Evolutionary conservation across 2,113 vertebrate genomes (phyloP).

Genomic region (Proterorhinus semilunaris): DNA sequence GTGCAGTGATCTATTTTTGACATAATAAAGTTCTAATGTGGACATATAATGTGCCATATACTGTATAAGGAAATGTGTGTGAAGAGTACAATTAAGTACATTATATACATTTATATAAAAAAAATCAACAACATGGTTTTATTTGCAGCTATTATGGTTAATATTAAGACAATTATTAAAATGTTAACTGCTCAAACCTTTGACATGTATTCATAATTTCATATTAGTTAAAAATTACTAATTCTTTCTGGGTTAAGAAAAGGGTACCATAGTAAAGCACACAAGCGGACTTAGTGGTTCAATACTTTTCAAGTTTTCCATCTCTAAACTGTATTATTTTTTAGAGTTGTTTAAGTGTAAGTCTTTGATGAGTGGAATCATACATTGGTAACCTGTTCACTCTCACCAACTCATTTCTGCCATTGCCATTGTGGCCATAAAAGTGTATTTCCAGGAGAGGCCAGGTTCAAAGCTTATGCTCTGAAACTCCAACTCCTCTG

Average conservation of each 20-base stretch:
- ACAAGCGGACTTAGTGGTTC: background rate
- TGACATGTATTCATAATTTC: background rate
- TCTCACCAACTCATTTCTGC: no score
- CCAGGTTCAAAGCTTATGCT: constrained; percentile 32
- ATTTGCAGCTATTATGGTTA: background rate
- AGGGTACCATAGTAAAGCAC: background rate
- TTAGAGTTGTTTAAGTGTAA: background rate
- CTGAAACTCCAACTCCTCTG: constrained; percentile 73
- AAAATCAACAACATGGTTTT: background rate
- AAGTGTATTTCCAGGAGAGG: background rate
- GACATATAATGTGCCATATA: background rate
- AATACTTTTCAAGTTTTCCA: constrained; percentile 1
- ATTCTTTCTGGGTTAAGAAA: background rate
- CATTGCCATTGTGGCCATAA: background rate
- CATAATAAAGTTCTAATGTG: background rate
- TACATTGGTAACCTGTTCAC: no score
- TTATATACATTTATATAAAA: background rate
- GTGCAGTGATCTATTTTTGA: background rate
- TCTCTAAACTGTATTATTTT: background rate
- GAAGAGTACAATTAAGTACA: background rate
- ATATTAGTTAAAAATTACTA: background rate
- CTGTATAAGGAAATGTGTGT: background rate
- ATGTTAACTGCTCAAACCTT: background rate
- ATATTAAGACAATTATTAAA: background rate
- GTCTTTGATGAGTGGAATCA: background rate